Evolutionary conservation across 2,888 invertebrate genomes (phyloP), one percentile per base, ranked within the genome.

Genomic region (Rhamphomyia laevipes): DNA sequence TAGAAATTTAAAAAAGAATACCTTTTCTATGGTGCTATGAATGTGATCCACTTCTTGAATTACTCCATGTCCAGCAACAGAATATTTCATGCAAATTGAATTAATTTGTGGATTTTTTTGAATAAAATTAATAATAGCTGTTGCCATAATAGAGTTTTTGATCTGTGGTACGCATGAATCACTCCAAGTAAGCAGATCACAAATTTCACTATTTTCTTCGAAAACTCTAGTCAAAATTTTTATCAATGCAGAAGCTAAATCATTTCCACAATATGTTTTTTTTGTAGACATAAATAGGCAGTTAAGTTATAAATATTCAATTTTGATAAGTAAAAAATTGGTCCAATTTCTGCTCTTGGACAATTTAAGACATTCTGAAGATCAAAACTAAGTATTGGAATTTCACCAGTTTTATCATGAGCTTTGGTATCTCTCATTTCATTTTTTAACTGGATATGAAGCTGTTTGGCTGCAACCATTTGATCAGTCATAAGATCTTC

Each of bases 11-110:
- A n/a, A n/a, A n/a, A n/a, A 37, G 5, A 51, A 43, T 42, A 40
- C 17, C 40, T 46, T 48, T 48, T 78, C 80, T 63, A 86, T 84
- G 71, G 47, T 47, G 17, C 50, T 50, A 42, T 50, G 50, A 2
- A 43, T 47, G 13, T 50, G 46, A 17, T 46, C 43, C 12, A 46
- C 40, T 30, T 50, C 50, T 15, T 44, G 46, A 15, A 49, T 30
- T 40, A 43, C 50, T 45, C 45, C 47, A 43, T 51, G 51, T 27
- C 51, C 48, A n/a, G 48, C 44, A 13, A 48, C 17, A 11, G 48
- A 48, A 35, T 46, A 51, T 44, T 48, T 51, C 43, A 48, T 16
- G 46, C 35, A 41, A 18, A 48, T 46, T 13, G 38, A 40, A 10
- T 51, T 40, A 33, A 48, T 13, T 18, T 46, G 23, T 6, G 46